Percentiles rank a stretch among this genome's conserved stretches.
Evolutionary conservation across 2,888 invertebrate species (phyloP).

Genomic region (Entomobrya proxima): DNA sequence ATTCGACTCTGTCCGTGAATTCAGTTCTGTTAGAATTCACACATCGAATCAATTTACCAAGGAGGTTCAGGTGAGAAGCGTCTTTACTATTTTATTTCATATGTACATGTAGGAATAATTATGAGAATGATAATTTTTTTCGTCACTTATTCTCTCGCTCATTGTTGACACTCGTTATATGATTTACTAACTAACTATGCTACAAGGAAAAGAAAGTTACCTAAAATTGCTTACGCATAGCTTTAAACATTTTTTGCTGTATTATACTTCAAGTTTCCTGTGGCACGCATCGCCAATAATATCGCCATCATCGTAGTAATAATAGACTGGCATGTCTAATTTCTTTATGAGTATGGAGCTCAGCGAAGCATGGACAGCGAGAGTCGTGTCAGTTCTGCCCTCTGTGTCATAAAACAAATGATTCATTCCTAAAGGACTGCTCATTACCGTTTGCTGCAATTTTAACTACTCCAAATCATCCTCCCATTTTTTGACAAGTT

Average conservation of each 20-base stretch:
- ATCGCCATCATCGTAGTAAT: slow-evolving; percentile 13
- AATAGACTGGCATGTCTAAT: slow-evolving; percentile 43
- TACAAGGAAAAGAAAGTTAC: background rate
- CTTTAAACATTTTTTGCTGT: background rate
- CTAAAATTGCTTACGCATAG: background rate
- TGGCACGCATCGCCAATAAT: slow-evolving; percentile 30
- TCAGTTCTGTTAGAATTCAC: slow-evolving; percentile 88
- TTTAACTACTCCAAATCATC: slow-evolving; percentile 50
- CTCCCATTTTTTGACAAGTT: slow-evolving; percentile 54
- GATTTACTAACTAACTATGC: background rate
- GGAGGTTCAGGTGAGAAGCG: slow-evolving; percentile 86
- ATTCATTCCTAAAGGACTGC: slow-evolving; percentile 48
- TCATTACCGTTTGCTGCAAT: slow-evolving; percentile 56
- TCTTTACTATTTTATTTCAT: background rate
- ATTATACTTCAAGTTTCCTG: background rate
- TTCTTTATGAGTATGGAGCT: slow-evolving; percentile 14
- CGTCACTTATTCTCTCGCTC: background rate
- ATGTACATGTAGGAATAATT: background rate
- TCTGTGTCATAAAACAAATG: slow-evolving; percentile 52
- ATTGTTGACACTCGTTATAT: background rate
- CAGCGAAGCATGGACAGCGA: slow-evolving; percentile 13
- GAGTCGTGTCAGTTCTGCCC: slow-evolving; percentile 31
- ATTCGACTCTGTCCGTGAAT: slow-evolving; percentile 91
- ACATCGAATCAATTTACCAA: slow-evolving; percentile 91
- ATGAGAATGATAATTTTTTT: background rate